Evolutionary conservation across 2,888 invertebrate species (phyloP).

Genomic region (Aelia acuminata): DNA sequence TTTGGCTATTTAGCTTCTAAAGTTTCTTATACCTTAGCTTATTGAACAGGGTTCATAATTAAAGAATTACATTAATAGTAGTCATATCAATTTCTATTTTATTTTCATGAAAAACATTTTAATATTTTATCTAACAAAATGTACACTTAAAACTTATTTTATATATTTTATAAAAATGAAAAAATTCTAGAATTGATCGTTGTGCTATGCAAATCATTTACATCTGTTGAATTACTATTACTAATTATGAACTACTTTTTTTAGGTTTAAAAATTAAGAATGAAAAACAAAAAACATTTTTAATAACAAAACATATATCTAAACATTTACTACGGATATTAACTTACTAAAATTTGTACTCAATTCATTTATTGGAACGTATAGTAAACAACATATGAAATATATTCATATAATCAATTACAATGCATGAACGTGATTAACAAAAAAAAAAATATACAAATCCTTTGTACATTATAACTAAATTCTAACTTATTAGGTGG

Average conservation of each 20-base stretch:
- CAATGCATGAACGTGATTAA: neutral
- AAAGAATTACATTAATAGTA: neutral
- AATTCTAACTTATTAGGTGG: neutral
- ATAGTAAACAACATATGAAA: neutral
- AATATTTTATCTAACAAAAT: neutral
- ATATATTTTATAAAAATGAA: neutral
- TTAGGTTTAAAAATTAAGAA: neutral
- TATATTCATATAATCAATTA: neutral
- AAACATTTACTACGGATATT: neutral
- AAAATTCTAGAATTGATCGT: neutral
- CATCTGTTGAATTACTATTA: neutral
- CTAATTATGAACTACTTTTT: neutral
- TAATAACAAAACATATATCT: neutral
- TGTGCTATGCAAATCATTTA: neutral
- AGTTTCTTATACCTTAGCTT: too few species aligned
- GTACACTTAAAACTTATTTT: neutral
- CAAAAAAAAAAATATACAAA: neutral
- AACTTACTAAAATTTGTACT: constrained; percentile 24
- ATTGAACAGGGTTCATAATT: neutral
- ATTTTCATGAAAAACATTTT: neutral
- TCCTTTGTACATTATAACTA: neutral
- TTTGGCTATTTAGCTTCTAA: too few species aligned
- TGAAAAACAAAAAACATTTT: neutral
- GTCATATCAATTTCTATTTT: neutral
- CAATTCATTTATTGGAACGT: neutral